These are phyloP conservation scores for Palythoa heliodiscus DNA, from an alignment of 92 coral and sea anemone species.

Conservation along the genomic window DNA sequence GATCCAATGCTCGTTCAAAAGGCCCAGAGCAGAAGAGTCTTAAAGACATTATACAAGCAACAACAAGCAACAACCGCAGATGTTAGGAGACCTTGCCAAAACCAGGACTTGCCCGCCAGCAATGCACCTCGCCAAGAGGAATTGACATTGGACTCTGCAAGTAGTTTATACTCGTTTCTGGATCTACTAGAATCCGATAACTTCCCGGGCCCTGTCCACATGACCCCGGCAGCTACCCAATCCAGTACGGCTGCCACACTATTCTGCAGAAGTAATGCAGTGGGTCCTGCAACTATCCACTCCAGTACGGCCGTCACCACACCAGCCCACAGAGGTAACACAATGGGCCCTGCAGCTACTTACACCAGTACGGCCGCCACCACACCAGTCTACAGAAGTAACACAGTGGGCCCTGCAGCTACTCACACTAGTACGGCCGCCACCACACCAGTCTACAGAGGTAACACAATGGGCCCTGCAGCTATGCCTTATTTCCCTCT, in stretches of 20 bases:
- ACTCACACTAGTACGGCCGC: not conserved
- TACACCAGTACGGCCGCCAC: not conserved
- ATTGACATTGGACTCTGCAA: no score
- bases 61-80: no score
- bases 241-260: not conserved
- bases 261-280: not conserved
- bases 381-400: no score
- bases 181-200: no score
- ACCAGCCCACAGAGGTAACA: no score
- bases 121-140: no score
- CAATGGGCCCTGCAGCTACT: not conserved
- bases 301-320: not conserved
- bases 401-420: not conserved
- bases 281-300: not conserved
- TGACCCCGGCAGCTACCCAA: no score
- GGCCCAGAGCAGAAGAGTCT: not conserved
- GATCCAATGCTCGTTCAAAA: slow-evolving; percentile 31
- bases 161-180: no score
- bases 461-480: not conserved
- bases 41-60: no score
- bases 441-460: not conserved
- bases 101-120: no score
- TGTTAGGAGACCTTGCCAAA: no score
- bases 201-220: no score
- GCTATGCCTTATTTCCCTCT: not conserved